Evolutionary conservation across 2,888 invertebrate species (phyloP).

Genomic region (Petrolisthes cinctipes): DNA sequence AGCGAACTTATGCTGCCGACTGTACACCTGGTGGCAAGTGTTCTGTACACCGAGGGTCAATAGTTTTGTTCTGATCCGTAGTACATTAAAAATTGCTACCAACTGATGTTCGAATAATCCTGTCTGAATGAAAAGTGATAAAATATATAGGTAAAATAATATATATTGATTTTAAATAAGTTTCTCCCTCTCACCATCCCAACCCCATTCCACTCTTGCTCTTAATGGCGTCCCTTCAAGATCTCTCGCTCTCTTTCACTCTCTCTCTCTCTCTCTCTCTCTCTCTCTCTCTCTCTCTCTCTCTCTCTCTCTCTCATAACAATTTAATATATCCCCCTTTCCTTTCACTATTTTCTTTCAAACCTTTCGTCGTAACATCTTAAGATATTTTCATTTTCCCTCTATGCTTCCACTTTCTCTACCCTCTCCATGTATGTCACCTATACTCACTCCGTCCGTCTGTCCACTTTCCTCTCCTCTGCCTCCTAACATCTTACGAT

Average conservation of each 20-base stretch:
- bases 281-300: background rate
- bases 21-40: no score
- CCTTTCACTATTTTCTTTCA: background rate
- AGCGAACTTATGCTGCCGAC: no score
- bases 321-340: background rate
- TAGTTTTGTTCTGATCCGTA: no score
- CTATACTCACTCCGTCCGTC: slow-evolving; percentile 7
- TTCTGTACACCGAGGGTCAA: no score
- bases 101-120: no score
- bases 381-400: background rate
- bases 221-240: no score
- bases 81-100: no score
- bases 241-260: slow-evolving; percentile 2
- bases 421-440: background rate
- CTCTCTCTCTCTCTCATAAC: background rate
- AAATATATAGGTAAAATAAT: no score
- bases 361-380: background rate
- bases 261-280: slow-evolving; percentile 1
- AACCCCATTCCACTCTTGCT: no score
- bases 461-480: background rate
- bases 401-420: background rate
- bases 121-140: no score
- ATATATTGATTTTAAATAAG: no score
- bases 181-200: no score
- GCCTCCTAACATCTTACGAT: background rate